These are phyloP conservation scores for Parambassis ranga DNA, from an alignment of 2,797 vertebrate genomes.

Conservation along the genomic window DNA sequence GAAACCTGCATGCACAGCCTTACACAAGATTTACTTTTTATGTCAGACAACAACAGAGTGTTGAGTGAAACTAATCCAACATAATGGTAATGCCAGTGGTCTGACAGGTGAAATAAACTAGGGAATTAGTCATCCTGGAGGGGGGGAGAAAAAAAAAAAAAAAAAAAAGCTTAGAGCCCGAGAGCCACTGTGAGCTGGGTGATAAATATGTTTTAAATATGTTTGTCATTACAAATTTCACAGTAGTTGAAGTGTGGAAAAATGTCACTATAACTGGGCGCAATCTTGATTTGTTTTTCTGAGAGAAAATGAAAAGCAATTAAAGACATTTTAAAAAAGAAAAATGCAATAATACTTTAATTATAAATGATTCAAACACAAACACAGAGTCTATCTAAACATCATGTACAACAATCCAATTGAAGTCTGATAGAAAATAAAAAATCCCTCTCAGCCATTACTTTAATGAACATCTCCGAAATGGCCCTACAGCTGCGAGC, in stretches of 20 bases:
- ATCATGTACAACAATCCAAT: slow-evolving; percentile 22
- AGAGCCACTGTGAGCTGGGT: background rate
- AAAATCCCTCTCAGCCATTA: slow-evolving; percentile 31
- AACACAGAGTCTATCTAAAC: background rate
- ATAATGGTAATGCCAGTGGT: slow-evolving; percentile 38
- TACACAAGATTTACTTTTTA: slow-evolving; percentile 57
- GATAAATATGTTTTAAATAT: slow-evolving; percentile 32
- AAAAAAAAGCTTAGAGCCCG: background rate
- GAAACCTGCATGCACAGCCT: slow-evolving; percentile 51
- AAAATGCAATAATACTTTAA: too few species aligned
- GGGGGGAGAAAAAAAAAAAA: too few species aligned
- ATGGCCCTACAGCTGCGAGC: slow-evolving; percentile 50
- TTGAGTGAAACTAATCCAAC: slow-evolving; percentile 63
- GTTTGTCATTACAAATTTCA: background rate
- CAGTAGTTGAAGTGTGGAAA: background rate
- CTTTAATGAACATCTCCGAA: slow-evolving; percentile 44
- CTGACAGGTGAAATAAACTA: slow-evolving; percentile 57
- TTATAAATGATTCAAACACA: background rate
- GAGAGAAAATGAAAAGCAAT: background rate
- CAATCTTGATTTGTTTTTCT: background rate
- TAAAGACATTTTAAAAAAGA: background rate
- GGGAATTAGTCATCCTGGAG: slow-evolving; percentile 43
- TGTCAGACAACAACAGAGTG: slow-evolving; percentile 58
- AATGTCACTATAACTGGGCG: background rate
- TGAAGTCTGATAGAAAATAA: background rate